Evolutionary conservation across 2,888 invertebrate species (phyloP), one percentile per base, ranked within the genome.

Genomic region (Stenodema calcarata): DNA sequence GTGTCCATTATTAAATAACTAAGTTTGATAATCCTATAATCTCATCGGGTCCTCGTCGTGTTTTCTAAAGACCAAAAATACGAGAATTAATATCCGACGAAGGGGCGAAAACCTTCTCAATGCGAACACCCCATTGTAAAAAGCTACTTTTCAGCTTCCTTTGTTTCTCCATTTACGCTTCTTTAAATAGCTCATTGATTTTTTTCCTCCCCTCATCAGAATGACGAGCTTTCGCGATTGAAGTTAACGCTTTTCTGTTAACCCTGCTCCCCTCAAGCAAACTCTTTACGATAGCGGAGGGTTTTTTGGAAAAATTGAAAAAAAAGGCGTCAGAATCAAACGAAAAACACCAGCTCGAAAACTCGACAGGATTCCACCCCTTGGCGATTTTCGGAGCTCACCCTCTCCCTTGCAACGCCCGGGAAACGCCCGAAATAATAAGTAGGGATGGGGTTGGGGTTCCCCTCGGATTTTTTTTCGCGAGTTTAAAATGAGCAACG

Each of bases 401-500:
- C 11, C 23, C 23, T 23, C 62, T 12, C 9, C 9, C 23, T 23
- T 62, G 23, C 23, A 62, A 4, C 62, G 4, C 9, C 23, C 62
- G 27, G 62, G 62, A 23, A 62, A 62, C 50, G 1, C 41, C 75
- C 78, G 44, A 23, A 78, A 78, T 78, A 44, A 78, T 78, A 44
- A 78, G 78, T 27, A 78, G 28, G 35, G 78, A 42, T 14, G 78
- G 78, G 44, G 27, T 62, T 62, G 62, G 44, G 23, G 18, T 11
- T 27, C 35, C 9, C 44, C 44, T 42, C 44, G 2, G 30, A 9
- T 23, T 62, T 62, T 62, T 62, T 62, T 23, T 23, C 2, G 50
- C 54, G 81, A 81, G 81, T 82, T 82, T 82, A 82, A 82, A 82
- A 82, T 82, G 82, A 82, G 69, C 9, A 16, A n/a, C 35, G 78